Evolutionary conservation across 1,140 invertebrate genomes (phyloP).

Genomic region (Microplitis demolitor): DNA sequence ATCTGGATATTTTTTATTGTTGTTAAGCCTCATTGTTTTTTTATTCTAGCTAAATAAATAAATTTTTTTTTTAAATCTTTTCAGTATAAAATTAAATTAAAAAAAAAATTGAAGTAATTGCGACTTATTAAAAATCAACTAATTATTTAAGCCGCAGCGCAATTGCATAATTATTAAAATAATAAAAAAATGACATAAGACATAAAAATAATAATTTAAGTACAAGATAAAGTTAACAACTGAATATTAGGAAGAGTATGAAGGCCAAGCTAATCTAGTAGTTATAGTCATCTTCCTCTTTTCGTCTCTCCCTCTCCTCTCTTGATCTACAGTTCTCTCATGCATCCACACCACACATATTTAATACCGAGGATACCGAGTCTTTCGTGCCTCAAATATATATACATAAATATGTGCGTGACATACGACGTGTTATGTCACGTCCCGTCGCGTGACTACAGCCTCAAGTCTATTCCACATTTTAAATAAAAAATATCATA

Average conservation of each 20-base stretch:
- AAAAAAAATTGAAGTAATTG: too few species aligned
- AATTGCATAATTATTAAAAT: too few species aligned
- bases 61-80: too few species aligned
- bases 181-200: too few species aligned
- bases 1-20: not conserved
- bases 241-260: constrained; percentile 1
- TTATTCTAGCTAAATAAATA: too few species aligned
- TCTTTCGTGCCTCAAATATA: not conserved
- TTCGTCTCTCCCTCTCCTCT: not conserved
- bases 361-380: not conserved
- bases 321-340: not conserved
- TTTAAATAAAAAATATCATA: not conserved
- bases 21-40: too few species aligned
- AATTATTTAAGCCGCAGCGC: too few species aligned
- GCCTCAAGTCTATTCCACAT: not conserved
- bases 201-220: too few species aligned
- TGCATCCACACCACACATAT: not conserved
- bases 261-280: constrained; percentile 27
- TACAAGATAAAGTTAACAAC: too few species aligned
- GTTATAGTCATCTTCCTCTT: not conserved
- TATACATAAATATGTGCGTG: not conserved
- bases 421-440: constrained; percentile 12
- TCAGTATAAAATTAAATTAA: too few species aligned
- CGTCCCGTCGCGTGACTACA: constrained; percentile 15
- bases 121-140: too few species aligned